Base-by-base conservation (phyloP, 2,113 vertebrate genomes). In the Ailuropoda melanoleuca region DNA sequence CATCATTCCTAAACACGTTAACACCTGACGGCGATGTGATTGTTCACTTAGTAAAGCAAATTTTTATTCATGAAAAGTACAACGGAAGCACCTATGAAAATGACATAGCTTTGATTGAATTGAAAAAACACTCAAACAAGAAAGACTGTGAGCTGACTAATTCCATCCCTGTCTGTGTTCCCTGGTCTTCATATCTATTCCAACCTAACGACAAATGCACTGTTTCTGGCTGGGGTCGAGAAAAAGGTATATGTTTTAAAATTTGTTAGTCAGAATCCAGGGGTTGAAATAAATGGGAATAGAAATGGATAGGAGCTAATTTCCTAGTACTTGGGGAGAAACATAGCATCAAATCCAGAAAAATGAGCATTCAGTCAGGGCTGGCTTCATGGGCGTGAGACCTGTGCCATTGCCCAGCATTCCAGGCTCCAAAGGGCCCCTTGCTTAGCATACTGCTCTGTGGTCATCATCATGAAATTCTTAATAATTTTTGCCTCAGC, bases 211-310 rank as follows among this genome's bases (percentile, higher is more conserved):
- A 99, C 84, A 99, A 29, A 93, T 99, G 99, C 98, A 99, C 98
- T 96, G 95, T 99, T 98, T 99, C 99, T 5, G 99, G 99, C 48
- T 99, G 99, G 99, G 99, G 99, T 8, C 98, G 99, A 15, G 99
- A 99, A 13, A 98, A 97, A 99, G 99, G 99, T 99, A 99, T 78
- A 62, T 60, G 58, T 29, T 90, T 96, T 75, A 85, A 18, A 53
- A 19, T 74, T 97, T 58, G 8, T 80, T 86, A 7, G 34, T 75
- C 58, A 89, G 23, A 39, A 62, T 80, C 43, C n/a, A 21, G 26
- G 43, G 46, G 14, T 15, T 68, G 55, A 31, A 53, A 9, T 24
- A 6, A 84, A 48, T 50, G n/a, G 82, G 21, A 46, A 18, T 26
- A 80, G 68, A 77, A 83, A 89, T 48, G 21, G 39, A 37, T 17